A percentile compares a stretch with the other conserved stretches of the same genome.
Evolutionary conservation across 2,113 vertebrate genomes (phyloP).

Genomic region (Melozone crissalis): DNA sequence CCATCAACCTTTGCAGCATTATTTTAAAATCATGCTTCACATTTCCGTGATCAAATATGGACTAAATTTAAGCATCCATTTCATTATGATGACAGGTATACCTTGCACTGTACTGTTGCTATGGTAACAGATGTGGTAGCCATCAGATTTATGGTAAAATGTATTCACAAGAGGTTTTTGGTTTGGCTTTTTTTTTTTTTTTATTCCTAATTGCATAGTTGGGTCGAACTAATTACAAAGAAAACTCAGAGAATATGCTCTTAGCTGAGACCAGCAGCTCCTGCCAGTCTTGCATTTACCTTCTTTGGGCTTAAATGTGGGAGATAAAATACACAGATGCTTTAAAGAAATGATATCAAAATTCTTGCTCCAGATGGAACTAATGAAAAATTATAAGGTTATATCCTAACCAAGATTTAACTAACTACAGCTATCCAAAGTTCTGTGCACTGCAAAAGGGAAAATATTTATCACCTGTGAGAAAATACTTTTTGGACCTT

Average conservation of each 20-base stretch:
- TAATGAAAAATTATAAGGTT: not conserved
- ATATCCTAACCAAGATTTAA: not conserved
- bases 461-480: not conserved
- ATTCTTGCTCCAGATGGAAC: not conserved
- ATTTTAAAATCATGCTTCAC: conserved; percentile 16
- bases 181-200: not conserved
- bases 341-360: not conserved
- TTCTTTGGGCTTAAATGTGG: not conserved
- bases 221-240: not conserved
- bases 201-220: not conserved
- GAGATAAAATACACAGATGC: not conserved
- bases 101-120: not conserved
- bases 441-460: not conserved
- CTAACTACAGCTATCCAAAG: not conserved
- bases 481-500: not conserved
- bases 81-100: not conserved
- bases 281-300: not conserved
- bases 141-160: not conserved
- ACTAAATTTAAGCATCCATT: conserved; percentile 11
- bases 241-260: not conserved
- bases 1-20: not conserved
- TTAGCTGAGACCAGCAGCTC: not conserved
- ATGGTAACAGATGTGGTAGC: not conserved
- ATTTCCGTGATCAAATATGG: not conserved
- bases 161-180: not conserved